These are phyloP conservation scores for Gymnorhina tibicen DNA, from an alignment of 2,113 vertebrate species.

Conservation along the genomic window DNA sequence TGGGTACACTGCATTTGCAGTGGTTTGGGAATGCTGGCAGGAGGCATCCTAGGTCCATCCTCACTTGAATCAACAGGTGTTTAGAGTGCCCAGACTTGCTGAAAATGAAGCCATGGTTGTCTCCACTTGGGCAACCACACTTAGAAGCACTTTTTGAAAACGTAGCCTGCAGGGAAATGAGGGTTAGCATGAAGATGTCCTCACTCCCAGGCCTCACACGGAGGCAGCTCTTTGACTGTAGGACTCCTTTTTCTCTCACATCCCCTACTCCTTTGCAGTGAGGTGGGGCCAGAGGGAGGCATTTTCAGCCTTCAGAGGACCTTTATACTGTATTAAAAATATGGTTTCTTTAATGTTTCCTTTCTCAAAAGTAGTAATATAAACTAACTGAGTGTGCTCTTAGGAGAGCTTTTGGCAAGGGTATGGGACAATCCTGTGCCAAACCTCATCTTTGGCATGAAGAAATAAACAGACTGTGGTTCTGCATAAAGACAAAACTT, in stretches of 20 bases:
- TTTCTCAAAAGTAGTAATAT: constrained; percentile 63
- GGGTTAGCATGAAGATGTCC: not conserved
- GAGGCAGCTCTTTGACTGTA: constrained; percentile 16
- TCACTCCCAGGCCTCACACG: constrained; percentile 33
- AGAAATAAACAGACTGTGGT: constrained; percentile 36
- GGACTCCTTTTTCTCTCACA: not conserved
- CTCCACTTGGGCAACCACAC: not conserved
- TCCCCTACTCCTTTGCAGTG: not conserved
- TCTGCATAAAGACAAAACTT: constrained; percentile 52
- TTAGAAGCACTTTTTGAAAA: constrained; percentile 19
- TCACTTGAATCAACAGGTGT: constrained; percentile 14
- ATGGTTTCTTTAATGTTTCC: constrained; percentile 61
- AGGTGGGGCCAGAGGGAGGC: not conserved
- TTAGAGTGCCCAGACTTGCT: not conserved
- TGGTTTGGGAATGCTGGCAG: not conserved
- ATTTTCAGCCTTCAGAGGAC: constrained; percentile 44
- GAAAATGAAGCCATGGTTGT: constrained; percentile 18
- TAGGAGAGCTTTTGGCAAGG: constrained; percentile 48
- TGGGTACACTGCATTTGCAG: not conserved
- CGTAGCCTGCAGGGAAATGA: not conserved
- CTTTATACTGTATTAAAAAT: constrained; percentile 57
- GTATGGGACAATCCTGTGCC: constrained; percentile 4
- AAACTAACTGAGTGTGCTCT: constrained; percentile 64
- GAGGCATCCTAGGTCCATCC: not conserved
- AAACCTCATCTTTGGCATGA: constrained; percentile 47